Percentiles rank a stretch among this genome's conserved stretches.
phyloP scores from a whole-genome alignment of 2,888 invertebrate species.

The Belgica antarctica region DNA sequence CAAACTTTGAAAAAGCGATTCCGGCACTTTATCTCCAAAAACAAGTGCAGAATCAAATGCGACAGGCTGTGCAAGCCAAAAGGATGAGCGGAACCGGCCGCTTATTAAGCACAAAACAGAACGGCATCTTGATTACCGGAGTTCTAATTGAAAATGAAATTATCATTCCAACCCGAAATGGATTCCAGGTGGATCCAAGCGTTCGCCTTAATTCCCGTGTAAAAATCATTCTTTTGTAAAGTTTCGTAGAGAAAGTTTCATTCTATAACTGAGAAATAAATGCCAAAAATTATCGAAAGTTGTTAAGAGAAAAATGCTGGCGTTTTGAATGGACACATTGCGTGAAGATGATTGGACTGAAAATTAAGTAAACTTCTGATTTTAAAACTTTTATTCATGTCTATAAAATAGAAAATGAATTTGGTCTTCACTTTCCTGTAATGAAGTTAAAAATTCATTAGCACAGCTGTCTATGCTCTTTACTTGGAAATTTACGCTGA shows the following conservation, averaged over 20 bases:
- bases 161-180: background rate
- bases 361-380: no score
- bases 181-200: background rate
- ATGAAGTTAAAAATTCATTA: no score
- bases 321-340: background rate
- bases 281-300: background rate
- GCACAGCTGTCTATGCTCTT: no score
- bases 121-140: background rate
- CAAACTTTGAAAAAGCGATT: background rate
- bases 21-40: background rate
- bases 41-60: background rate
- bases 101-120: no score
- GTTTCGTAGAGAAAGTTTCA: background rate
- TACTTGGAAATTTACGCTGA: no score
- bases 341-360: no score
- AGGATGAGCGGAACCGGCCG: background rate
- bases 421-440: no score
- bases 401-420: no score
- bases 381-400: no score
- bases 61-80: background rate
- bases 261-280: background rate
- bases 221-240: background rate
- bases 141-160: constrained; percentile 6
- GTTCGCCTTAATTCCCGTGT: background rate
- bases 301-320: background rate